phyloP scores from a whole-genome alignment of 2,888 invertebrate species.

The Agriopis aurantiaria region DNA sequence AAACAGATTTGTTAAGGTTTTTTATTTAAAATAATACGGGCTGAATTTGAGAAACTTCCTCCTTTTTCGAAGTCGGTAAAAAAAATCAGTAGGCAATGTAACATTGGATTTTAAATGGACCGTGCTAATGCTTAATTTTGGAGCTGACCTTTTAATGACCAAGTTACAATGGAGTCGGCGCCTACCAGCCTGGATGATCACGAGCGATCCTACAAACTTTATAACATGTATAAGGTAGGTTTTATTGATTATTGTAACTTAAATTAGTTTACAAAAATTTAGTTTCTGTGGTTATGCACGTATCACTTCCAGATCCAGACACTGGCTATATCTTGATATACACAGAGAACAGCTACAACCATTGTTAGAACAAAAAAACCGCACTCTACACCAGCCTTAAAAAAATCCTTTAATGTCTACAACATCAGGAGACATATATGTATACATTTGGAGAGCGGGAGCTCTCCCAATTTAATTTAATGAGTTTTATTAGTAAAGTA shows the following conservation, averaged over 20 bases:
- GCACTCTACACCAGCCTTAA: too few species aligned
- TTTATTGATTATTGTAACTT: not conserved
- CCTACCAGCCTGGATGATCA: slow-evolving; percentile 71
- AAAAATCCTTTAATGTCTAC: too few species aligned
- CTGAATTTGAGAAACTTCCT: too few species aligned
- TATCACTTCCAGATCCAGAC: not conserved
- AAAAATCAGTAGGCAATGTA: not conserved
- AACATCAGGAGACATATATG: too few species aligned
- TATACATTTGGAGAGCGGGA: too few species aligned
- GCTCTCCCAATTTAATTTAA: too few species aligned
- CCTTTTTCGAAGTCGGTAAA: not conserved
- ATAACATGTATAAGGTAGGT: slow-evolving; percentile 81
- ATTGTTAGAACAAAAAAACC: not conserved
- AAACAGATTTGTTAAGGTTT: not conserved
- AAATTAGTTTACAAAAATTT: not conserved
- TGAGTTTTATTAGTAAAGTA: too few species aligned
- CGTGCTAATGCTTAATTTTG: slow-evolving; percentile 53
- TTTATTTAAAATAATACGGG: not conserved
- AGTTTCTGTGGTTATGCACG: not conserved
- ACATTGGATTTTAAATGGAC: slow-evolving; percentile 59
- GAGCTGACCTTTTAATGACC: slow-evolving; percentile 59
- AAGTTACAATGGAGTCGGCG: slow-evolving; percentile 73
- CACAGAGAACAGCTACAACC: not conserved
- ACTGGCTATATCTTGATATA: not conserved
- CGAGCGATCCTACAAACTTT: slow-evolving; percentile 77